These are phyloP conservation scores for Phylloscopus trochilus DNA, from an alignment of 2,113 vertebrate species.

Conservation along the genomic window DNA sequence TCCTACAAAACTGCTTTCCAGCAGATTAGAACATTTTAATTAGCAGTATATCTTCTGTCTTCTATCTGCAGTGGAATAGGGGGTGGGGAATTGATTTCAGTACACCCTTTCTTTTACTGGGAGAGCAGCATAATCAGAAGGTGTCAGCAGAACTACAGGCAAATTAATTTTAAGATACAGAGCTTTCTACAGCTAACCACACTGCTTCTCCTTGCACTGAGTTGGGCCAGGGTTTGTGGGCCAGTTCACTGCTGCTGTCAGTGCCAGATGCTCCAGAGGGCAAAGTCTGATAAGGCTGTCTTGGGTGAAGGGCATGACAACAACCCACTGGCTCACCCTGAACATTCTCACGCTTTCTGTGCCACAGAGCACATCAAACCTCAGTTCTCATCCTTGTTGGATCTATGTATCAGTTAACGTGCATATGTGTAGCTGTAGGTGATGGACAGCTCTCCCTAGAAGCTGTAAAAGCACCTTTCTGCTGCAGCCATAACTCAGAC, in stretches of 20 bases:
- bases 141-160: conserved; percentile 46
- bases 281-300: not conserved
- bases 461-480: not conserved
- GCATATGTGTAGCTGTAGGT: not conserved
- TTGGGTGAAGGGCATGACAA: not conserved
- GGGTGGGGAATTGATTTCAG: conserved; percentile 1
- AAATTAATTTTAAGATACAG: conserved; percentile 9
- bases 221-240: rapidly evolving
- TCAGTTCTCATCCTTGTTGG: not conserved
- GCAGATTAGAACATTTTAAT: conserved; percentile 56
- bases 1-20: conserved; percentile 38
- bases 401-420: not conserved
- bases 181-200: not conserved
- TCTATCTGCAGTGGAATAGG: not conserved
- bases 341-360: not conserved
- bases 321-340: not conserved
- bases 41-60: conserved; percentile 51
- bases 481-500: not conserved
- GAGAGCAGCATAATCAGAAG: conserved; percentile 25
- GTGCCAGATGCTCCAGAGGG: rapidly evolving
- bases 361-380: not conserved
- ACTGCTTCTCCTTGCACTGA: not conserved
- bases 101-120: not conserved
- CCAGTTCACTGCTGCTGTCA: rapidly evolving
- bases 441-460: not conserved